phyloP scores from a whole-genome alignment of 2,113 vertebrate species.

The Vidua macroura region DNA sequence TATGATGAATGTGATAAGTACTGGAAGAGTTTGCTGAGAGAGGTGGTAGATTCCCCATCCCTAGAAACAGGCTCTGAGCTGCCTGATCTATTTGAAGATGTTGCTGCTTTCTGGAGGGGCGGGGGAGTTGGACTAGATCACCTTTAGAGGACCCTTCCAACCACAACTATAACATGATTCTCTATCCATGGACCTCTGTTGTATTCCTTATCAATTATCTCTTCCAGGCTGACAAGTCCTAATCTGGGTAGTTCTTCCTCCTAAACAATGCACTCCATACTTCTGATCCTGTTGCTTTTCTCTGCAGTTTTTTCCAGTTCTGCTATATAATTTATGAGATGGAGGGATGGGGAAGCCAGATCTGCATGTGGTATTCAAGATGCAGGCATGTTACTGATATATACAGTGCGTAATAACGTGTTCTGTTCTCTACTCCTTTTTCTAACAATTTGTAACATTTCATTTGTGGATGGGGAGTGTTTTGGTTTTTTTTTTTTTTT shows the following conservation, averaged over 20 bases:
- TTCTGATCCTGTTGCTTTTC: constrained; percentile 27
- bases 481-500: rapidly evolving
- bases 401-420: background rate
- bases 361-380: constrained; percentile 13
- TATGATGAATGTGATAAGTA: background rate
- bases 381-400: background rate
- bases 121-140: background rate
- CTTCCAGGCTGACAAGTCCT: background rate
- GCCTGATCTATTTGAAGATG: background rate
- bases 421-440: background rate
- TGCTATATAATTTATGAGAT: constrained; percentile 12
- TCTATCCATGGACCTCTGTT: background rate
- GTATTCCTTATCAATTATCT: background rate
- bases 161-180: background rate
- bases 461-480: background rate
- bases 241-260: background rate
- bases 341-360: constrained; percentile 27
- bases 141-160: background rate
- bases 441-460: background rate
- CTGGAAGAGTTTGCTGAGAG: background rate
- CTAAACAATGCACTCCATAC: background rate
- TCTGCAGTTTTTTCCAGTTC: constrained; percentile 19
- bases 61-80: background rate
- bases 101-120: background rate
- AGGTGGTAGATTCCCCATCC: background rate